A percentile compares a stretch with the other conserved stretches of the same genome.
Evolutionary conservation across 2,113 vertebrate genomes (phyloP).

Genomic region (Corythaeola cristata): DNA sequence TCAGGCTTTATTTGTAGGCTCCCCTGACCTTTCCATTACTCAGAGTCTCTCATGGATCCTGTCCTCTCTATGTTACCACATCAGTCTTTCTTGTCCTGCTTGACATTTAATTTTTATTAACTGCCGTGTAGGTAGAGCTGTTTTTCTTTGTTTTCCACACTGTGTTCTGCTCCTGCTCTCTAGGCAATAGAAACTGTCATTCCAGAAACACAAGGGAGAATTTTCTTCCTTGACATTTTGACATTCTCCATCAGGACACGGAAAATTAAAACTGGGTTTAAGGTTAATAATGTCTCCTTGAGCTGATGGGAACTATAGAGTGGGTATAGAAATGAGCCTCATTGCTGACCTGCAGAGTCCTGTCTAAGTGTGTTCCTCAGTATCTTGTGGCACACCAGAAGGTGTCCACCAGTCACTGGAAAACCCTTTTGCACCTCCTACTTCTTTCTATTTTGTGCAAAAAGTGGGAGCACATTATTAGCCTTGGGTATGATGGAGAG

Average conservation of each 20-base stretch:
- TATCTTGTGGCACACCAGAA: neutral
- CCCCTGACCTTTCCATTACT: constrained; percentile 55
- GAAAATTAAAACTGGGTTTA: neutral
- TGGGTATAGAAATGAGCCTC: neutral
- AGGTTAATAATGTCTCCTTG: neutral
- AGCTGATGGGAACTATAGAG: neutral
- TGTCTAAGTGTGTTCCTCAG: neutral
- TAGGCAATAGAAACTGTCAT: neutral
- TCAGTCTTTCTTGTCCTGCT: constrained; percentile 21
- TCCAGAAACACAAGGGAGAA: neutral
- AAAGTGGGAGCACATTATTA: neutral
- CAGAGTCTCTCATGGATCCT: constrained; percentile 20
- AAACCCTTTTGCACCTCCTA: neutral
- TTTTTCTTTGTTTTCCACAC: constrained; percentile 24
- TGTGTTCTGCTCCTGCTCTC: neutral
- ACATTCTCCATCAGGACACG: neutral
- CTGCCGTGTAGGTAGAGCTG: constrained; percentile 13
- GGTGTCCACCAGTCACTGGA: neutral
- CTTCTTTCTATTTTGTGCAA: neutral
- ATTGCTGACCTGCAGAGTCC: neutral
- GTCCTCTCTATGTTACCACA: constrained; percentile 25
- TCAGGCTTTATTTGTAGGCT: constrained; percentile 48
- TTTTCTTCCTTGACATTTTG: neutral
- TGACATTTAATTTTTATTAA: constrained; percentile 64
- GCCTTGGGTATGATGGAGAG: neutral